phyloP scores from a whole-genome alignment of 1,140 invertebrate genomes.

The Luehdorfia chinensis region DNA sequence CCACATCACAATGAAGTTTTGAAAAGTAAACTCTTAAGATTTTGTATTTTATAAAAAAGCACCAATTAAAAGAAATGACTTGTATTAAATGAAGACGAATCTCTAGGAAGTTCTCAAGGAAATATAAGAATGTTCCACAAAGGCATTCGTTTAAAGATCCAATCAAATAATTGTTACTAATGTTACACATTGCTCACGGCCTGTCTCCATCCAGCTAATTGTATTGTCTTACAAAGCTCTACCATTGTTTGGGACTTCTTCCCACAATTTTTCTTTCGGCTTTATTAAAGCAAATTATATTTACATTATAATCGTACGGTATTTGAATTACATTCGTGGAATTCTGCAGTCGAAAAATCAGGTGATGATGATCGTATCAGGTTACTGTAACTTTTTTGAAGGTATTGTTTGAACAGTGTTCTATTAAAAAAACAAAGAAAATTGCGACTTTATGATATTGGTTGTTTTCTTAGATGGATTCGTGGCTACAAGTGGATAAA shows the following conservation, averaged over 20 bases:
- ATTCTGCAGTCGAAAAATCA: neutral
- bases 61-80: neutral
- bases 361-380: too few species aligned
- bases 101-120: conserved; percentile 5
- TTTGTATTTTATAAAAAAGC: too few species aligned
- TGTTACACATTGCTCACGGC: neutral
- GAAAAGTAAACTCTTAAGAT: too few species aligned
- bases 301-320: neutral
- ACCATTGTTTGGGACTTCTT: neutral
- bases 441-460: too few species aligned
- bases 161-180: conserved; percentile 11
- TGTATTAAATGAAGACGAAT: neutral
- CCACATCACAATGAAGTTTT: too few species aligned
- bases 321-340: too few species aligned
- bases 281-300: neutral
- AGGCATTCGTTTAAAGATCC: neutral
- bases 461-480: too few species aligned
- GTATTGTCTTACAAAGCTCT: conserved; percentile 2
- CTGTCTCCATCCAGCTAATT: neutral
- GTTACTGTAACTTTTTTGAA: conserved; percentile 1
- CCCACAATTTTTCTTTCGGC: neutral
- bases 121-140: neutral
- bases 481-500: too few species aligned
- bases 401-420: neutral
- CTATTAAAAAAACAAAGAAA: neutral